Evolutionary conservation across 2,113 vertebrate species (phyloP), one percentile per base, ranked within the genome.

Genomic region (Cololabis saira): DNA sequence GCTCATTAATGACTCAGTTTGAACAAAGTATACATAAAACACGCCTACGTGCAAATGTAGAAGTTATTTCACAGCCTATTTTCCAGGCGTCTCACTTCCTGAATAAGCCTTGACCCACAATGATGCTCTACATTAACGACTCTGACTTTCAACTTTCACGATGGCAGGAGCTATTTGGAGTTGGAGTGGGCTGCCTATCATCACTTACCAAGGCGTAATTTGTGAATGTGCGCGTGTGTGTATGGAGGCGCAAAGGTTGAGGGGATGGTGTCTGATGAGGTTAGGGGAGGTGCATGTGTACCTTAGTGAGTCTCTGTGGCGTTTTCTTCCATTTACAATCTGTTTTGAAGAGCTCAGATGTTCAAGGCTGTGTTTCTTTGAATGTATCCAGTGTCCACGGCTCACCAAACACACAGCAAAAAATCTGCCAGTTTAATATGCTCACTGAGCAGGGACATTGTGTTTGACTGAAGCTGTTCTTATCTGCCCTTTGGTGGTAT

Each of bases 391-490:
- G 76, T 82, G 89, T 90, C 89, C 87, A 30, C 67, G 44, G 61
- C 83, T 82, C 69, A 56, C 74, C 79, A 80, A 83, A 73, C 83
- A 75, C 79, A 73, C 45, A 22, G 74, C 76, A 74, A 81, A 86
- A 37, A 87, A 88, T 88, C 79, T 90, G 85, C 79, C 80, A 71
- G 37, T 86, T 89, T 85, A 90, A 92, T 88, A 75, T 80, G 90
- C 81, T 87, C 88, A 91, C 72, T 90, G 88, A 92, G 80, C 88
- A 86, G 84, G 89, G 92, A 93, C 87, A 91, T 89, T 88, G 80
- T 81, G 87, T 91, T 89, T 88, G 86, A 90, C 84, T 90, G 84
- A 21, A 74, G 81, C 82, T 88, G 87, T 85, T 92, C 89, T 90
- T 89, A 83, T 90, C 90, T 88, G 68, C 75, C 86, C 81, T 83